Evolutionary conservation across 1,140 invertebrate species (phyloP).

Genomic region (Drosophila sproati): DNA sequence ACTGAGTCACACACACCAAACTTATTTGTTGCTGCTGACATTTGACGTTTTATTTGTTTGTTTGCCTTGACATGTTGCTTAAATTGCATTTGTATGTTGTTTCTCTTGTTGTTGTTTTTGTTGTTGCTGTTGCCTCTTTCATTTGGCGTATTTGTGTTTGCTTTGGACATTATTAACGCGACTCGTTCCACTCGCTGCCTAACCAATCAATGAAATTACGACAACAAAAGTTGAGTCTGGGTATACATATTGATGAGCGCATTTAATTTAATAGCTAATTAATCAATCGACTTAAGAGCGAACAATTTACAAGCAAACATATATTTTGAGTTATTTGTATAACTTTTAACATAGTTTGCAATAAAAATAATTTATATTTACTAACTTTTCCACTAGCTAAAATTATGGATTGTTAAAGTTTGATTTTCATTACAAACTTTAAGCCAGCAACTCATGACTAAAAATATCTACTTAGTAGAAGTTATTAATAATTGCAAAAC

Average conservation of each 20-base stretch:
- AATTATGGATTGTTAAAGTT: too few relatives aligned
- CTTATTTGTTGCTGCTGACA: conserved; percentile 39
- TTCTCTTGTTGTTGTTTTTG: conserved; percentile 12
- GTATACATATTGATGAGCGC: conserved; percentile 3
- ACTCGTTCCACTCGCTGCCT: conserved; percentile 21
- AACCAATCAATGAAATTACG: conserved; percentile 43
- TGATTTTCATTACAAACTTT: too few relatives aligned
- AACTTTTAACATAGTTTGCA: neutral
- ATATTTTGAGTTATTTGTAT: too few relatives aligned
- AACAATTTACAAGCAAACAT: too few relatives aligned
- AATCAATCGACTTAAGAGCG: conserved; percentile 7
- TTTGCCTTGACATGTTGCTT: conserved; percentile 73
- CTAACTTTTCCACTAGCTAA: too few relatives aligned
- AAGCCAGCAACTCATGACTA: too few relatives aligned
- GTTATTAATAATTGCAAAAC: too few relatives aligned
- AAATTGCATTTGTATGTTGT: conserved; percentile 53
- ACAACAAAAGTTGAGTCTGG: conserved; percentile 7
- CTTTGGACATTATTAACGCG: conserved; percentile 64
- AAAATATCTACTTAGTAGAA: too few relatives aligned
- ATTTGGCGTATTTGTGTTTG: conserved; percentile 56
- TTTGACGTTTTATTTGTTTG: conserved; percentile 51
- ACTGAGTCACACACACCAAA: too few relatives aligned
- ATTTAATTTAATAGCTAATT: conserved; percentile 15
- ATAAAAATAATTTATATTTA: too few relatives aligned
- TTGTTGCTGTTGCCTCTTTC: conserved; percentile 25